A percentile compares a stretch with the other conserved stretches of the same genome.
phyloP scores from a whole-genome alignment of 2,888 invertebrate species.

The Trissoscelio sp. region DNA sequence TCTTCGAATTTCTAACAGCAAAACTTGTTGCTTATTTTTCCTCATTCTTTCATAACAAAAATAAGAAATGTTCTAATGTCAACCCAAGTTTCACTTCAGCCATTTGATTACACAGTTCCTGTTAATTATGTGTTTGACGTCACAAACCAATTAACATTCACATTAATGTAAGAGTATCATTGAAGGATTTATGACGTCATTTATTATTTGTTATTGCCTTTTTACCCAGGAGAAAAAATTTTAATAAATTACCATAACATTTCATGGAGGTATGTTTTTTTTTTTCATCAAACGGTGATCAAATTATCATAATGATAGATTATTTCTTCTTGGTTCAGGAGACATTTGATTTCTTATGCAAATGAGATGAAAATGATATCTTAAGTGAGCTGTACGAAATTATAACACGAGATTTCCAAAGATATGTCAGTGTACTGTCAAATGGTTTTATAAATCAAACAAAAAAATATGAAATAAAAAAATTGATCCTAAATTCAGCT shows the following conservation, averaged over 20 bases:
- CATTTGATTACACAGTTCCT: conserved; percentile 8
- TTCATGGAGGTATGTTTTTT: neutral
- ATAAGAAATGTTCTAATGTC: conserved; percentile 1
- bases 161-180: conserved; percentile 42
- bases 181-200: conserved; percentile 44
- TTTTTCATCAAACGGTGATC: neutral
- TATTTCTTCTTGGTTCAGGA: too few relatives aligned
- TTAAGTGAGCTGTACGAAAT: too few relatives aligned
- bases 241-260: conserved; percentile 26
- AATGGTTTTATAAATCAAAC: too few relatives aligned
- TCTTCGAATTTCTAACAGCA: too few relatives aligned
- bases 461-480: too few relatives aligned
- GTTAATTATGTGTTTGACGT: conserved; percentile 36
- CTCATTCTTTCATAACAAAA: neutral
- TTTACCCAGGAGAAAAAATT: neutral
- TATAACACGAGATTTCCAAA: too few relatives aligned
- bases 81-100: conserved; percentile 7
- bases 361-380: too few relatives aligned
- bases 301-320: too few relatives aligned
- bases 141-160: conserved; percentile 47
- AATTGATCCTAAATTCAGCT: too few relatives aligned
- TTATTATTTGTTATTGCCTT: conserved; percentile 18
- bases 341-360: too few relatives aligned
- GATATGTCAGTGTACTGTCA: too few relatives aligned
- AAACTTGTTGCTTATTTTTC: too few relatives aligned